phyloP scores from a whole-genome alignment of 2,797 vertebrate genomes.

The Muscicapa comitata region DNA sequence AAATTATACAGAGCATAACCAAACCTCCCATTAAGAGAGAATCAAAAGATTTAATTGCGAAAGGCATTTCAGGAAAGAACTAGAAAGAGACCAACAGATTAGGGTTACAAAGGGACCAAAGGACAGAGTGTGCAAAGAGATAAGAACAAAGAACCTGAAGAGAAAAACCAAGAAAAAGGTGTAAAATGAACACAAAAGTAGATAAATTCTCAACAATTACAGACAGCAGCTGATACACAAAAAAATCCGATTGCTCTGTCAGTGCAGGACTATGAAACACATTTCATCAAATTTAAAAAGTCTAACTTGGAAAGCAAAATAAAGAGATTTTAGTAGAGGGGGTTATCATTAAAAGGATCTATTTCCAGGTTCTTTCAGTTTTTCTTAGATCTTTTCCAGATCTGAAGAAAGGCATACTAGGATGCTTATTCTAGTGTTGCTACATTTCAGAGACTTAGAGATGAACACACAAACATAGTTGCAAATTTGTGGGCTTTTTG shows the following conservation, averaged over 20 bases:
- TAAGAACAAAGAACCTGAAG: background rate
- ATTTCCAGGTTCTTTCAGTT: background rate
- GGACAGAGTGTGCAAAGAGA: background rate
- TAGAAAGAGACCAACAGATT: background rate
- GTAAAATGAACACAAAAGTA: background rate
- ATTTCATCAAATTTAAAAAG: background rate
- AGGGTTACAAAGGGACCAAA: background rate
- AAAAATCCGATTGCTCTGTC: background rate
- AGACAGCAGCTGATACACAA: background rate
- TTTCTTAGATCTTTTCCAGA: background rate
- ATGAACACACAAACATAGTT: background rate
- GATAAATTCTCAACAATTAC: background rate
- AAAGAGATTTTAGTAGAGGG: no score
- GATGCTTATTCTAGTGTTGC: background rate
- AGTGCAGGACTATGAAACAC: background rate
- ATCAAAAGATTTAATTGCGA: background rate
- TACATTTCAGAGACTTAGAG: background rate
- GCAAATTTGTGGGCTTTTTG: accelerated
- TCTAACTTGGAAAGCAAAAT: background rate
- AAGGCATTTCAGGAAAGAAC: background rate
- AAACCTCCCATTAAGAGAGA: background rate
- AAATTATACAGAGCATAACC: background rate
- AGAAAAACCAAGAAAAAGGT: background rate
- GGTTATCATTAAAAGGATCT: background rate
- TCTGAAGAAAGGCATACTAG: background rate